Conservation (phyloP, 1,140 invertebrate species). For the Uloborus diversus region DNA sequence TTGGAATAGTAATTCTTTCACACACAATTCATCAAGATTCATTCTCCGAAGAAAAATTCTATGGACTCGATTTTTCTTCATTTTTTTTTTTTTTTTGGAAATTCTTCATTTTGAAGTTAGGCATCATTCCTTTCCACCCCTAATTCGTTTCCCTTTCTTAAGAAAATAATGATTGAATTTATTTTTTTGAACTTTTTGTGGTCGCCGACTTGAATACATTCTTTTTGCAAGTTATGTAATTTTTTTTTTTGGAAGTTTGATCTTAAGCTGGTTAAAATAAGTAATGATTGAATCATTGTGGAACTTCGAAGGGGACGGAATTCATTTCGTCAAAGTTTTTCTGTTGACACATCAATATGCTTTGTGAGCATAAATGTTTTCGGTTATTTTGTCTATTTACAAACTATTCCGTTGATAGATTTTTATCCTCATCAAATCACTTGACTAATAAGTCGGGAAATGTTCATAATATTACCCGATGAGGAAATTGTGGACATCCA, state of each 20-base stretch:
- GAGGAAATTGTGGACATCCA: no score
- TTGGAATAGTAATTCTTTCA: constrained; percentile 48
- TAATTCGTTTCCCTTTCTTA: neutral
- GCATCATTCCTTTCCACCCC: no score
- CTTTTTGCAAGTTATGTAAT: neutral
- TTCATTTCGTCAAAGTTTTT: no score
- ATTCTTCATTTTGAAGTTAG: neutral
- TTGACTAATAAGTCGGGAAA: no score
- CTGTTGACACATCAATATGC: no score
- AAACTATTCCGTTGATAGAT: no score
- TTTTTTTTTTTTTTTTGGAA: constrained; percentile 9
- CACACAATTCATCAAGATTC: constrained; percentile 31
- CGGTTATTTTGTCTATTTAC: no score
- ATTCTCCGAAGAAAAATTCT: neutral
- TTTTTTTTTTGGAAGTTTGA: neutral
- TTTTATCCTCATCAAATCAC: no score
- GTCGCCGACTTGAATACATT: neutral
- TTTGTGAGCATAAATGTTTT: no score
- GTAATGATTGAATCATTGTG: no score
- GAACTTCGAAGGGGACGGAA: no score
- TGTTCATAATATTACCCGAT: no score
- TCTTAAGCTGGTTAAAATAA: neutral
- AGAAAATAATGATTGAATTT: neutral
- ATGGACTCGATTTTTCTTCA: neutral
- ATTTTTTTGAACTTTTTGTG: neutral